Conservation (phyloP, 2,888 invertebrate species). For the Cataglyphis altisquamis region DNA sequence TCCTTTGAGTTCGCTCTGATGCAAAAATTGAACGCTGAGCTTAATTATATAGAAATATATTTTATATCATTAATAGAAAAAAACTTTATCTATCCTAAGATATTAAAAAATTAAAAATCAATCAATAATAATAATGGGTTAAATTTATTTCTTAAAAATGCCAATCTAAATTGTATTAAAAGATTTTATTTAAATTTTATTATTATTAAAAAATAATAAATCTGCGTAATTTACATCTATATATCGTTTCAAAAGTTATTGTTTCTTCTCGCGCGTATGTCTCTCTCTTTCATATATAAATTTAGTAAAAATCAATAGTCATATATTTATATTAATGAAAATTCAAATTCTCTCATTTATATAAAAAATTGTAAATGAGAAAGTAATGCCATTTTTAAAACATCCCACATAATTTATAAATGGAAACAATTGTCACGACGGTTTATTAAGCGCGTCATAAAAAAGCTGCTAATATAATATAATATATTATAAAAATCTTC, state of each 20-base stretch:
- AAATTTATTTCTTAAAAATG: background rate
- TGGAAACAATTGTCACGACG: background rate
- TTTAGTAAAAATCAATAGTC: background rate
- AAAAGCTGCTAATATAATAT: background rate
- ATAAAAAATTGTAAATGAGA: background rate
- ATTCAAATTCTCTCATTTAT: background rate
- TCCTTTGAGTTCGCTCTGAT: background rate
- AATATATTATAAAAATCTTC: slow-evolving; percentile 2
- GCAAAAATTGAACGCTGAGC: background rate
- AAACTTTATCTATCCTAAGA: background rate
- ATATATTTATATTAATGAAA: background rate
- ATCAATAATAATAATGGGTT: background rate
- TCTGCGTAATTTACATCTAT: background rate
- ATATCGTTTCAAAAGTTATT: background rate
- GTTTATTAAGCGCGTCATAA: background rate
- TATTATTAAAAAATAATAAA: no score
- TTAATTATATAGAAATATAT: background rate
- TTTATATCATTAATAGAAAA: background rate
- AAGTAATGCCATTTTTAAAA: background rate
- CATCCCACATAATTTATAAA: background rate
- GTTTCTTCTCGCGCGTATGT: background rate
- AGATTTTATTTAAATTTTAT: background rate
- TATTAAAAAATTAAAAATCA: background rate
- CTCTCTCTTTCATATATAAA: background rate
- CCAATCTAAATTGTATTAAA: no score